phyloP scores from a whole-genome alignment of 2,113 vertebrate genomes.

The Candoia aspera region DNA sequence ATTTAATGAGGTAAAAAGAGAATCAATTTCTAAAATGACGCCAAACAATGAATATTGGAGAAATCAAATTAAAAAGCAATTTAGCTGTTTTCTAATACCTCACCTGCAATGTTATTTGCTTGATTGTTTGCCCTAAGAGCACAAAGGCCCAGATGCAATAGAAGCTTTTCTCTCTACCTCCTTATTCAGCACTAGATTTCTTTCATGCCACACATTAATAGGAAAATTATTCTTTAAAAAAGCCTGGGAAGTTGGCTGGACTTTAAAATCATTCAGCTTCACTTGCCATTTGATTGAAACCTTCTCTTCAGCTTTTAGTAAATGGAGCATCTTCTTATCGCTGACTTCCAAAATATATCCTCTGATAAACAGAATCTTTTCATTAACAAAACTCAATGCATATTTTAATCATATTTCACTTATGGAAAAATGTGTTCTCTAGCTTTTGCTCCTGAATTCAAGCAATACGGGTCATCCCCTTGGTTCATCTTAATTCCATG shows the following conservation, averaged over 20 bases:
- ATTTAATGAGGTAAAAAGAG: neutral
- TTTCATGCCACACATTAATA: neutral
- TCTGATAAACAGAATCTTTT: neutral
- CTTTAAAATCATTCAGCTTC: neutral
- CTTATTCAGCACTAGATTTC: neutral
- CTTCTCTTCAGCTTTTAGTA: neutral
- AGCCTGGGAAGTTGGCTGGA: neutral
- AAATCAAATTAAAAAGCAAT: neutral
- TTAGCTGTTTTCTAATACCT: neutral
- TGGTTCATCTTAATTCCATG: neutral
- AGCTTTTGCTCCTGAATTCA: neutral
- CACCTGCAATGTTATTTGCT: neutral
- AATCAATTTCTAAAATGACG: conserved; percentile 2
- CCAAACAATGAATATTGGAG: neutral
- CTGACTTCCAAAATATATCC: neutral
- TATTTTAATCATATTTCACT: neutral
- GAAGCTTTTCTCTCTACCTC: neutral
- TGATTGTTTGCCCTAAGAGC: neutral
- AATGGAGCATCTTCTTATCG: neutral
- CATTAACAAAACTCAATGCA: neutral
- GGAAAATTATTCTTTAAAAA: neutral
- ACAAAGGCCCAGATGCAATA: neutral
- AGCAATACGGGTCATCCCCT: neutral
- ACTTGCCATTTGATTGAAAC: neutral
- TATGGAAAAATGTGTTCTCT: neutral